Base-by-base conservation (phyloP, 1,140 invertebrate species). In the Reticulitermes speratus region DNA sequence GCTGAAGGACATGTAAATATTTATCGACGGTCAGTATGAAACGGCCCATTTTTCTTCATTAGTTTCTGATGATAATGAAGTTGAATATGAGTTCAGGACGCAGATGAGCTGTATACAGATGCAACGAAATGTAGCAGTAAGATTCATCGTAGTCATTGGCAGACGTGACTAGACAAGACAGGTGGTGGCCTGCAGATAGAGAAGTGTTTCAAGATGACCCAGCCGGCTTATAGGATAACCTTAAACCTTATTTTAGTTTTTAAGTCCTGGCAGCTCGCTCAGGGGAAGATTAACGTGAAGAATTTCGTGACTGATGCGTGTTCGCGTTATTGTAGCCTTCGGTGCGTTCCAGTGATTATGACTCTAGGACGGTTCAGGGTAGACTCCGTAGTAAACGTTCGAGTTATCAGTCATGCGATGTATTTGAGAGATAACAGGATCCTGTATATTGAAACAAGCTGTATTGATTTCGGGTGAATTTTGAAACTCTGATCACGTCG, bases 201-300 rank as follows among this genome's bases (percentile, higher is more conserved):
- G 65, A 8, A 16, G 59, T 65, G 59, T 65, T 65, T 23, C 55
- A 8, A 8, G 59, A 75, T 30, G 25, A 30, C n/a, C 65, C n/a
- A 75, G 52, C 16, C 52, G 25, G 65, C n/a, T 75, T 75, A 6
- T 16, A 55, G 52, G 14, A 55, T 55, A 75, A 14, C n/a, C 11
- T 25, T 30, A 75, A 75, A 30, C n/a, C 65, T 30, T 75, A 75
- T 75, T 75, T 75, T 75, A 75, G 65, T 75, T 75, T 75, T 75
- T 16, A 75, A 75, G 25, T 11, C 65, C n/a, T 75, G 65, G 65
- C 65, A 75, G 5, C 65, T 75, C n/a, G 65, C 7, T 75, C 8
- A 25, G 14, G 14, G 52, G 0, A 21, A 55, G 16, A 55, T 55
- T 55, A 75, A 0, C 9, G 65, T 75, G 65, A n/a, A 30, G 65